A percentile compares a stretch with the other conserved stretches of the same genome.
These are phyloP conservation scores for Prolemur simus DNA, from an alignment of 2,113 vertebrate species.

Conservation along the genomic window DNA sequence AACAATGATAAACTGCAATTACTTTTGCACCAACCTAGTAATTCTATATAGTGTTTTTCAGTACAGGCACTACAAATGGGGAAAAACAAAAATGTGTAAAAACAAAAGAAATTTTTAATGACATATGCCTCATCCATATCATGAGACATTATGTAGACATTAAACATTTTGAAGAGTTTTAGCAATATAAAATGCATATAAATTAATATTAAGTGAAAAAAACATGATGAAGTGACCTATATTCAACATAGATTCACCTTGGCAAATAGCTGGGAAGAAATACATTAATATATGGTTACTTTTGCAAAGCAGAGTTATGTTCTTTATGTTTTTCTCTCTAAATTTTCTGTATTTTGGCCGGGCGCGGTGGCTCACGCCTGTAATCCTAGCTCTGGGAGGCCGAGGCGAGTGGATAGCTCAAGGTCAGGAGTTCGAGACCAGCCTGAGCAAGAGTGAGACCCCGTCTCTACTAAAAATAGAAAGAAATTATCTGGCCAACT, in stretches of 20 bases:
- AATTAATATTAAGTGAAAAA: background rate
- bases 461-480: too few species aligned
- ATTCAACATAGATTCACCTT: background rate
- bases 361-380: too few species aligned
- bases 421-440: too few species aligned
- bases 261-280: background rate
- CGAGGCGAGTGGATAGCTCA: too few species aligned
- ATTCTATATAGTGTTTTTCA: background rate
- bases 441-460: too few species aligned
- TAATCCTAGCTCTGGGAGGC: too few species aligned
- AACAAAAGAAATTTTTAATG: background rate
- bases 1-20: too few species aligned
- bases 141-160: background rate
- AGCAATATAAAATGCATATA: background rate
- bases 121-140: background rate
- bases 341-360: background rate
- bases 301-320: background rate
- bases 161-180: slow-evolving; percentile 26
- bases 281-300: background rate
- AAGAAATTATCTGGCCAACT: too few species aligned
- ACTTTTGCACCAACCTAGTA: background rate
- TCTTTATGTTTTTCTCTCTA: background rate
- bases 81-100: background rate
- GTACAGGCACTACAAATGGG: background rate
- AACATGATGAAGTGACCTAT: background rate